Percentiles rank a stretch among this genome's conserved stretches.
Conservation (phyloP, 2,113 vertebrate species). For the Bubo bubo region DNA sequence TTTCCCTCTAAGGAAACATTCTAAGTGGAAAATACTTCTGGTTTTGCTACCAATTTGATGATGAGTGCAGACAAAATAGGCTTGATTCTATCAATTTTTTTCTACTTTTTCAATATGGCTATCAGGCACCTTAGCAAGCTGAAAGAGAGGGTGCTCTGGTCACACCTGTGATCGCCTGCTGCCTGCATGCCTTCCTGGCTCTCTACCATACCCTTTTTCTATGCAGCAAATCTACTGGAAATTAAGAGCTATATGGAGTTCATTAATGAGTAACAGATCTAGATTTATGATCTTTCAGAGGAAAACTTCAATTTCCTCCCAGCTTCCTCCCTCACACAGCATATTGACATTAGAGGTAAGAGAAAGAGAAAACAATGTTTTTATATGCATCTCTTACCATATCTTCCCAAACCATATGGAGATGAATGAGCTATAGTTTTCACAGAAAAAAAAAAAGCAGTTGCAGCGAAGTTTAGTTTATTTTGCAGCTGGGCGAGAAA, state of each 20-base stretch:
- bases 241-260: background rate
- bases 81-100: background rate
- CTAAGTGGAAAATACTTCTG: background rate
- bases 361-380: background rate
- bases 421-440: background rate
- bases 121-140: background rate
- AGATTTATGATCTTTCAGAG: constrained; percentile 43
- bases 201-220: background rate
- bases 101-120: background rate
- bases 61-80: background rate
- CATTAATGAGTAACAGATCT: constrained; percentile 62
- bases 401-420: background rate
- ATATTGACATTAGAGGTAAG: constrained; percentile 18
- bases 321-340: background rate
- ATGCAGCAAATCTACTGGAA: background rate
- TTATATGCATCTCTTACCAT: background rate
- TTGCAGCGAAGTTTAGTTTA: background rate
- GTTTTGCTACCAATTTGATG: background rate
- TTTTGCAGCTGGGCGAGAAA: background rate
- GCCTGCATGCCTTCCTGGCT: background rate
- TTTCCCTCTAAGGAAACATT: background rate
- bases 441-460: background rate
- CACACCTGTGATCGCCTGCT: rapidly evolving
- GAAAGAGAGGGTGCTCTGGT: background rate
- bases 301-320: constrained; percentile 63